These are phyloP conservation scores for Drosophila sp. DNA, from an alignment of 1,140 invertebrate species.

Conservation along the genomic window DNA sequence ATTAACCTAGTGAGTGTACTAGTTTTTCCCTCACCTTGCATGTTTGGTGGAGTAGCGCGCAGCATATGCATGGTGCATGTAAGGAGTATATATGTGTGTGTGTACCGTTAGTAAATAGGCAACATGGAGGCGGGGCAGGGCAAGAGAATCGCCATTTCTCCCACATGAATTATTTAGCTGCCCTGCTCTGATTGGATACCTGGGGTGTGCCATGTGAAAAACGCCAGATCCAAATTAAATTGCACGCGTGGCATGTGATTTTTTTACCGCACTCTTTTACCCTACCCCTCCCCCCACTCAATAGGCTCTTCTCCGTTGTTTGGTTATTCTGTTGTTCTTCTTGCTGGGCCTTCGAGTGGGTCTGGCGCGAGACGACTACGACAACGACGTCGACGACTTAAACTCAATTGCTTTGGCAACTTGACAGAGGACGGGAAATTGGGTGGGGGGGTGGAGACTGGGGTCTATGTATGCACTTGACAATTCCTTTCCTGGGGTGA, in stretches of 20 bases:
- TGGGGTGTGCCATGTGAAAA: constrained; percentile 35
- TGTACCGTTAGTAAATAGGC: not conserved
- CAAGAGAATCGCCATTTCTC: constrained; percentile 29
- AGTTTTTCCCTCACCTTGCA: not conserved
- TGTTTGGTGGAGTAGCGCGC: too few relatives aligned
- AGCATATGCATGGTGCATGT: too few relatives aligned
- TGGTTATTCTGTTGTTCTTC: constrained; percentile 1
- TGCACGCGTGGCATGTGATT: constrained; percentile 38
- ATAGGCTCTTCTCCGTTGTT: not conserved
- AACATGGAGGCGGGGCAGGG: too few relatives aligned
- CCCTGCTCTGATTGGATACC: constrained; percentile 49
- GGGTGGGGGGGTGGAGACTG: not conserved
- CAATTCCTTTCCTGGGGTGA: constrained; percentile 29
- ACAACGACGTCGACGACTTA: constrained; percentile 6
- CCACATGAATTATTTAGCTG: constrained; percentile 61
- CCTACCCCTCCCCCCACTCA: too few relatives aligned
- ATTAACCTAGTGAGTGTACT: not conserved
- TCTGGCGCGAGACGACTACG: constrained; percentile 11
- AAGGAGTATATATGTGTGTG: not conserved
- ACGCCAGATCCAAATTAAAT: constrained; percentile 50
- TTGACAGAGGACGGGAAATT: constrained; percentile 37
- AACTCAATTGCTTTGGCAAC: constrained; percentile 60
- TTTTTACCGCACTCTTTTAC: not conserved
- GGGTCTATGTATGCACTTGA: constrained; percentile 42
- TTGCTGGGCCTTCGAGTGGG: constrained; percentile 16